Evolutionary conservation across 2,888 invertebrate genomes (phyloP), one percentile per base, ranked within the genome.

Genomic region (Lasioglossum oenotherae): DNA sequence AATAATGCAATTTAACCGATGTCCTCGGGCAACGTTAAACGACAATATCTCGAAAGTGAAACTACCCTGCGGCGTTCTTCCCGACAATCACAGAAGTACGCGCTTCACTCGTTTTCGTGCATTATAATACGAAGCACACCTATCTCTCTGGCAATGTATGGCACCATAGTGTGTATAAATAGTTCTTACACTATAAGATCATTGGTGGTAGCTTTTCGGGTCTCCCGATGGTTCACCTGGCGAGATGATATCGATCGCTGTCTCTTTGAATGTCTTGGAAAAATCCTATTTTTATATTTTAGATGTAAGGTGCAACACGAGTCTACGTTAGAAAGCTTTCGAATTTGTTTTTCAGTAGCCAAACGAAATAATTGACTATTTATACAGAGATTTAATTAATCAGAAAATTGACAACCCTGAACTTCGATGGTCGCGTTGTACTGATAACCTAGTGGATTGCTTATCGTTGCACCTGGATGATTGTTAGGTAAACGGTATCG

Each of bases 131-230:
- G 41, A 75, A 69, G 19, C 31, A 82, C 27, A n/a, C 27, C 8
- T 46, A 12, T 31, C 64, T 31, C 64, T 46, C 31, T 23, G 69
- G 69, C 53, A 57, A 60, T 60, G 57, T 84, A 81, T 84, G 85
- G 81, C 78, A 76, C 81, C 19, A 44, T 31, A 49, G 38, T 2
- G 23, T 14, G 23, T 78, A 78, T 78, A 85, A 80, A 80, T 77
- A 78, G 64, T 85, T 77, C 19, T 38, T 87, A 87, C 38, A 41
- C 35, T 81, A 71, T 49, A 46, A 57, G 41, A 71, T 86, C 85
- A 85, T 86, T 85, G 85, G 82, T 46, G 69, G 0, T 53, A 78
- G 78, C 76, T 41, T 80, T 57, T 23, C 16, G 14, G 27, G 35
- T 57, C 6, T 74, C 35, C 44, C 2, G 10, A 69, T 64, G 73